These are phyloP conservation scores for Rostratula benghalensis DNA, from an alignment of 2,113 vertebrate genomes.

Conservation along the genomic window DNA sequence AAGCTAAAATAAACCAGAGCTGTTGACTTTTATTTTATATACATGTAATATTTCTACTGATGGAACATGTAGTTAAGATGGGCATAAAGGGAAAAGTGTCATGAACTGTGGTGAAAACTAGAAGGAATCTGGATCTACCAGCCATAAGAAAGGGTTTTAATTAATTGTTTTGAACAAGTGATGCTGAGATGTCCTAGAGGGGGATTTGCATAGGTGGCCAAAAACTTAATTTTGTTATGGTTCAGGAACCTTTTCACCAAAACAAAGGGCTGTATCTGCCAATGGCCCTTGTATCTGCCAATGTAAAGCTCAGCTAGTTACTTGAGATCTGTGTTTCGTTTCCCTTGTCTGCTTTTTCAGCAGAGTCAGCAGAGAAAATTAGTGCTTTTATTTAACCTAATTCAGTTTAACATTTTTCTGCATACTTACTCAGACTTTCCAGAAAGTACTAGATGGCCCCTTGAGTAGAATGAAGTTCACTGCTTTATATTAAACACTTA, in stretches of 20 bases:
- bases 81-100: neutral
- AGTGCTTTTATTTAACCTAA: neutral
- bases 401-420: neutral
- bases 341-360: neutral
- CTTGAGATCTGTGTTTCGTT: neutral
- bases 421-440: neutral
- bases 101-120: neutral
- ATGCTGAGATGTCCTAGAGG: neutral
- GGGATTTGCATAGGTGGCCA: neutral
- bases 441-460: neutral
- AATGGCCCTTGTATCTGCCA: neutral
- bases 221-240: neutral
- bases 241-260: neutral
- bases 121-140: neutral
- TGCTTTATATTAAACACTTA: neutral
- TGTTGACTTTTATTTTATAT: neutral
- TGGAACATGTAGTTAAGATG: neutral
- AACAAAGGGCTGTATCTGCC: neutral
- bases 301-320: neutral
- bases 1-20: neutral
- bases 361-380: neutral
- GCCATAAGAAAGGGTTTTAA: neutral
- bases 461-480: neutral
- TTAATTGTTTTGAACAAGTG: neutral
- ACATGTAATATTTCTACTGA: neutral